phyloP scores from a whole-genome alignment of 2,888 invertebrate genomes.

The Latrodectus hesperus region DNA sequence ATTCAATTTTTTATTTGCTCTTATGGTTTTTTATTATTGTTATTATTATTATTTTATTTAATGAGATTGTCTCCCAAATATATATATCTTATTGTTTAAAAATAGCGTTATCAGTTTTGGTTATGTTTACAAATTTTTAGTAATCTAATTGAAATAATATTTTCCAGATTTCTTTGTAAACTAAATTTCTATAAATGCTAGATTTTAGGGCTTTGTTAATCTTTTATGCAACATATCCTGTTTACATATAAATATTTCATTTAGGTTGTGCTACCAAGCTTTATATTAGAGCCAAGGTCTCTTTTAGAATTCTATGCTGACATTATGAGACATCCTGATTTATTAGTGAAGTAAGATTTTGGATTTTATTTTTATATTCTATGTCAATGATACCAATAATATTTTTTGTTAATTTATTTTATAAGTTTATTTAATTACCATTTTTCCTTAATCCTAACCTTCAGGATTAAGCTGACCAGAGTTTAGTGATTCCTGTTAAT shows the following conservation, averaged over 20 bases:
- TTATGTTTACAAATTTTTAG: too few relatives aligned
- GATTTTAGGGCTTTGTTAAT: too few relatives aligned
- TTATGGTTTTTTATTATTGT: too few relatives aligned
- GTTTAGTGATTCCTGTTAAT: not conserved
- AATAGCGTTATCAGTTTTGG: too few relatives aligned
- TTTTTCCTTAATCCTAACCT: not conserved
- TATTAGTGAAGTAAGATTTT: slow-evolving; percentile 86
- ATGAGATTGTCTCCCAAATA: too few relatives aligned
- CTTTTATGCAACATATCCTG: too few relatives aligned
- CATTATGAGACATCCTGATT: slow-evolving; percentile 99
- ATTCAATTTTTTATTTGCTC: too few relatives aligned
- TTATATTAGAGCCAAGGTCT: slow-evolving; percentile 97
- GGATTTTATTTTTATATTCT: not conserved
- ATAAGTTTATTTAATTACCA: not conserved
- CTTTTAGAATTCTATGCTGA: slow-evolving; percentile 99
- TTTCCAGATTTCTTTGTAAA: not conserved
- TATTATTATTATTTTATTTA: too few relatives aligned
- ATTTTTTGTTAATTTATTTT: not conserved
- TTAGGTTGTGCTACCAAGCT: slow-evolving; percentile 93
- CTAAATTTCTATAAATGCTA: not conserved
- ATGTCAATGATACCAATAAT: not conserved
- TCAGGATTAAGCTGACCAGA: not conserved
- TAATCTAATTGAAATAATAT: too few relatives aligned
- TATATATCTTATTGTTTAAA: too few relatives aligned
- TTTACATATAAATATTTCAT: not conserved